These are phyloP conservation scores for Phalera bucephala DNA, from an alignment of 2,888 invertebrate genomes.

Conservation along the genomic window DNA sequence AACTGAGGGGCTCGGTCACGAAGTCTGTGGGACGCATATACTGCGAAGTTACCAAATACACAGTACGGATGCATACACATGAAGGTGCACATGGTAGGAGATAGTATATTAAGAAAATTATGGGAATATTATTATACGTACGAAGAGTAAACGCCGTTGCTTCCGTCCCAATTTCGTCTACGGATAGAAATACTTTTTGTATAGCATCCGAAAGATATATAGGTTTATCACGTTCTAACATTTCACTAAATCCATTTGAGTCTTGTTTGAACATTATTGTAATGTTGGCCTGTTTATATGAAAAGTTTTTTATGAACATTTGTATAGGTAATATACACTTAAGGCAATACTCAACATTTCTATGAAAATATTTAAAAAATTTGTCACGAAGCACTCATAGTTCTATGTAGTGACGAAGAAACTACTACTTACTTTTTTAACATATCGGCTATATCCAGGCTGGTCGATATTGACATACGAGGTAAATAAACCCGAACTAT, in stretches of 20 bases:
- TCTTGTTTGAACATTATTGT: constrained; percentile 32
- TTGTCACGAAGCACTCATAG: no score
- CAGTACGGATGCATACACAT: no score
- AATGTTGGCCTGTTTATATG: constrained; percentile 40
- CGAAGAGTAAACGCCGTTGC: constrained; percentile 61
- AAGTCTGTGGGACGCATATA: no score
- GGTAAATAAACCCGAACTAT: constrained; percentile 36
- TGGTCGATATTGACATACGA: constrained; percentile 24
- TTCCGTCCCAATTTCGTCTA: constrained; percentile 55
- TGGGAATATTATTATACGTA: no score
- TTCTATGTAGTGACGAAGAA: no score
- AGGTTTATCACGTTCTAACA: constrained; percentile 31
- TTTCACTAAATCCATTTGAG: constrained; percentile 33
- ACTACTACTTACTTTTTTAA: constrained; percentile 44
- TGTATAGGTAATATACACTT: no score
- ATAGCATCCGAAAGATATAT: constrained; percentile 36
- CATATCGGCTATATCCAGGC: constrained; percentile 28
- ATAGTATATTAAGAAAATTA: no score
- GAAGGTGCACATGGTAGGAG: no score
- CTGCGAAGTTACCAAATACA: no score
- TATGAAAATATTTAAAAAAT: no score
- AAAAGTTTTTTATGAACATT: constrained; percentile 3
- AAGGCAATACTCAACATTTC: no score
- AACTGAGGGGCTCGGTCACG: no score
- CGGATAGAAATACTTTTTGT: constrained; percentile 46